These are phyloP conservation scores for Ibidorhyncha struthersii DNA, from an alignment of 2,113 vertebrate species.

Conservation along the genomic window DNA sequence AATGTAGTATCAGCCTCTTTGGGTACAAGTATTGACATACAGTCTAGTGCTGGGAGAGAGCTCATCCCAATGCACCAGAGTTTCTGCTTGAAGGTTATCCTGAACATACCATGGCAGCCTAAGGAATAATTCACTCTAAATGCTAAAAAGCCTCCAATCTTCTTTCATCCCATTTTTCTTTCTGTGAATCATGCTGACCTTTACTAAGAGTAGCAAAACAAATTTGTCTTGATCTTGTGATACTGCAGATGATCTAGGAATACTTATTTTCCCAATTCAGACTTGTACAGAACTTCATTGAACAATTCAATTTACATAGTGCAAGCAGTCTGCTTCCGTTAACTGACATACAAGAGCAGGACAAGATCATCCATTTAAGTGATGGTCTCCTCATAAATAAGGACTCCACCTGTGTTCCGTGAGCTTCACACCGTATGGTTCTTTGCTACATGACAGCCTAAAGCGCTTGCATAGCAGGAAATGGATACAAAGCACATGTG, in stretches of 20 bases:
- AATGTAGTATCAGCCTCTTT: background rate
- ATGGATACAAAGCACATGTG: background rate
- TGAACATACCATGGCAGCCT: background rate
- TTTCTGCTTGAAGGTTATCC: background rate
- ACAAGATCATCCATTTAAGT: background rate
- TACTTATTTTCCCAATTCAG: background rate
- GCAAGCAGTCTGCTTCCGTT: background rate
- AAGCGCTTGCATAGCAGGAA: background rate
- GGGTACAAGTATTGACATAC: background rate
- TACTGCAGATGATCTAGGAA: background rate
- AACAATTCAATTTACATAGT: background rate
- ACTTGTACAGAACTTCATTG: fast-evolving
- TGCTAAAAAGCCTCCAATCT: background rate
- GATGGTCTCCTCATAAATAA: background rate
- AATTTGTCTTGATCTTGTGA: background rate
- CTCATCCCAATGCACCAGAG: background rate
- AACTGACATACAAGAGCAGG: background rate
- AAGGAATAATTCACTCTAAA: background rate
- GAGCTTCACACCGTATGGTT: background rate
- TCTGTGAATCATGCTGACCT: background rate
- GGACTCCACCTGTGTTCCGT: no score
- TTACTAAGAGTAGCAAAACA: background rate
- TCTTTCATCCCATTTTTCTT: background rate
- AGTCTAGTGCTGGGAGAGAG: background rate
- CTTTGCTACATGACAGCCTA: background rate